Base-by-base conservation (phyloP, 2,113 vertebrate genomes). In the Antennarius striatus region DNA sequence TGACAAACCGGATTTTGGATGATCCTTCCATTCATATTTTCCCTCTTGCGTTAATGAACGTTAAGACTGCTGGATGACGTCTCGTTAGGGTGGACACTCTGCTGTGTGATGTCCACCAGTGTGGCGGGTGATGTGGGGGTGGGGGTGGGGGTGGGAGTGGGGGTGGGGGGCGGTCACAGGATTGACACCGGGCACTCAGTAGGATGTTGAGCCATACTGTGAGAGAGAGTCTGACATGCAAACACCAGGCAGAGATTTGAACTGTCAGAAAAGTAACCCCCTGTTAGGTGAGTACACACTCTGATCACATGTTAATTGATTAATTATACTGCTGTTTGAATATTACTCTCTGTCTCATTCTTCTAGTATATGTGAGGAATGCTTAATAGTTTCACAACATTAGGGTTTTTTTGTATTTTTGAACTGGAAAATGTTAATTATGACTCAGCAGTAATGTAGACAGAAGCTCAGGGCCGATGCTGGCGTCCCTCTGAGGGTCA, bases 181-280 rank as follows among this genome's bases (percentile, higher is more conserved):
- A 73, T 63, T 81, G 76, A 72, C 81, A 85, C 77, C 74, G 75
- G 80, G 50, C 65, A 81, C 63, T 30, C 70, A 60, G 52, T 77
- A 72, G 86, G 86, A 79, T 84, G 77, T 71, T 53, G 69, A 57
- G 70, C 77, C 76, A 55, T 13, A 3, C 57, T 48, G 73, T 22
- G 73, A 50, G 39, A 75, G 66, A 59, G 57, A 76, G 40, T 64
- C 61, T 85, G 89, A 85, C 85, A 90, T 90, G 89, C 87, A 89
- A 90, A 88, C 84, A 80, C 65, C 87, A 73, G 84, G 85, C 73
- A 68, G 66, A 77, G 82, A 78, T 59, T 74, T 77, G 46, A 55
- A 48, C 66, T 49, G 81, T 75, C 85, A 72, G 47, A 64, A 65
- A 69, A 63, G 22, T 72, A 76, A 63, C 45, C 63, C 12, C 58